phyloP scores from a whole-genome alignment of 2,797 vertebrate species.

The Tokudaia muenninki region DNA sequence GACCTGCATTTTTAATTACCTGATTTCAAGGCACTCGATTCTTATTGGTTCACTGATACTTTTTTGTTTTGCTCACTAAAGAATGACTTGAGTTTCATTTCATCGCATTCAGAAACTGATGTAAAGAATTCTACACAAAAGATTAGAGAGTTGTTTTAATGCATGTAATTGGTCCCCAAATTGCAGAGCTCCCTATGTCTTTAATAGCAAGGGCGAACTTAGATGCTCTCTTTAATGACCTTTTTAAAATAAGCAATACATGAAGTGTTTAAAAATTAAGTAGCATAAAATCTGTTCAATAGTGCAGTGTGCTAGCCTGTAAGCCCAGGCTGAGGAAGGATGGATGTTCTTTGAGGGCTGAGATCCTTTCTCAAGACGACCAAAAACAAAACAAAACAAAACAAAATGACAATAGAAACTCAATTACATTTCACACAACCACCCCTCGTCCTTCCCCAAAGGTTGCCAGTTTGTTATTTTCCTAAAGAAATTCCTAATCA shows the following conservation, averaged over 20 bases:
- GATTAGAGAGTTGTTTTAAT: not conserved
- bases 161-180: not conserved
- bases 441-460: not conserved
- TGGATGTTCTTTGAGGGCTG: not conserved
- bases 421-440: not conserved
- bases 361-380: not conserved
- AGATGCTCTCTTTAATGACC: not conserved
- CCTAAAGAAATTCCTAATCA: not conserved
- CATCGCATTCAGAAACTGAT: not conserved
- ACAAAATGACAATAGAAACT: constrained; percentile 17
- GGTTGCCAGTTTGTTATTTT: constrained; percentile 17
- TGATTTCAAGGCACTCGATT: not conserved
- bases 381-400: not conserved
- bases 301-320: no score
- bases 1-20: not conserved
- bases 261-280: constrained; percentile 2
- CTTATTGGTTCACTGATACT: not conserved
- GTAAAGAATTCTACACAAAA: not conserved
- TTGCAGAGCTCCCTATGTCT: not conserved
- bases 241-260: constrained; percentile 4
- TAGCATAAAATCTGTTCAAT: not conserved
- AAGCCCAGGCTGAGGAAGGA: not conserved
- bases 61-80: not conserved
- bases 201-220: not conserved
- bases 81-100: constrained; percentile 19